Conservation (phyloP, 2,113 vertebrate species). For the Chamaetylas fuelleborni region DNA sequence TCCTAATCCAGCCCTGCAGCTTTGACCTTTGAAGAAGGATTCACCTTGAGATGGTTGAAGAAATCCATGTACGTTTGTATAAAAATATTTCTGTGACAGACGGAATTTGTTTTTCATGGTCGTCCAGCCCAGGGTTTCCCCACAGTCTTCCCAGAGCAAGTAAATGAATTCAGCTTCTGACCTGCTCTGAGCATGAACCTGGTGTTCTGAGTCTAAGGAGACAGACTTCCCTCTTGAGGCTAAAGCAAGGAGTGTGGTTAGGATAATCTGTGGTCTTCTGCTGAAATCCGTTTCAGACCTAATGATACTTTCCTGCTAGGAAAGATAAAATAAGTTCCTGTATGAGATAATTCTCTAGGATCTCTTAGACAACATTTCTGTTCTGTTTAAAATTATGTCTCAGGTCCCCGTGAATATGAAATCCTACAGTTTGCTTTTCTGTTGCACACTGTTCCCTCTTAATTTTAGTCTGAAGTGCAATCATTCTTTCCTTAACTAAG, state of each 20-base stretch:
- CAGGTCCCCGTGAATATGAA: not conserved
- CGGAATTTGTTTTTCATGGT: not conserved
- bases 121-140: not conserved
- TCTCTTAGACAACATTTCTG: not conserved
- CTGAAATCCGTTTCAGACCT: constrained; percentile 15
- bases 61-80: not conserved
- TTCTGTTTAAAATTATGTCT: not conserved
- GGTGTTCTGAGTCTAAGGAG: not conserved
- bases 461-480: not conserved
- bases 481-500: not conserved
- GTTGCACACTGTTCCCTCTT: not conserved
- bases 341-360: not conserved
- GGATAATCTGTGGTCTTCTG: not conserved
- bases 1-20: constrained; percentile 63
- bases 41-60: constrained; percentile 37
- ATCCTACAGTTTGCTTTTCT: not conserved
- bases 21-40: constrained; percentile 59
- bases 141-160: not conserved
- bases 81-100: not conserved
- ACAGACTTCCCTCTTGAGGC: not conserved
- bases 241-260: not conserved
- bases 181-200: not conserved
- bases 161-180: not conserved
- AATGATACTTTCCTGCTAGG: constrained; percentile 5
- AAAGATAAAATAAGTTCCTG: constrained; percentile 24